Percentiles rank a stretch among this genome's conserved stretches.
These are phyloP conservation scores for Cheumatopsyche charites DNA, from an alignment of 1,140 invertebrate species.

Conservation along the genomic window DNA sequence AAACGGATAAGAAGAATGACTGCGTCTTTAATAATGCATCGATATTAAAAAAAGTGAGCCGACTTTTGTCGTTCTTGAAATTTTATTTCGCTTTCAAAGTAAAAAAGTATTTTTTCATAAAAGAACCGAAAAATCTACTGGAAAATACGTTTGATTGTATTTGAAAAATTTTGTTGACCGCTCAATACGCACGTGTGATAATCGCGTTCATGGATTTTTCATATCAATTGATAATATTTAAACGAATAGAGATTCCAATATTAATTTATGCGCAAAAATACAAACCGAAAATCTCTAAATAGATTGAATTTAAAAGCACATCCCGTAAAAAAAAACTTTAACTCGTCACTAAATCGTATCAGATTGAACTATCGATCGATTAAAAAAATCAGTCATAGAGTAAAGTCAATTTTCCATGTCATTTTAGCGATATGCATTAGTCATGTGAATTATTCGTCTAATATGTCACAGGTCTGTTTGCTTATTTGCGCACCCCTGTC, in stretches of 20 bases:
- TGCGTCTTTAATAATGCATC: slow-evolving; percentile 16
- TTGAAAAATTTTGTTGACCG: not conserved
- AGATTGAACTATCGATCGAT: no score
- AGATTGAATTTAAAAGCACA: no score
- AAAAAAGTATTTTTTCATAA: slow-evolving; percentile 9
- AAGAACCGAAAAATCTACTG: not conserved
- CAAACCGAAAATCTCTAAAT: no score
- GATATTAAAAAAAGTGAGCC: slow-evolving; percentile 10
- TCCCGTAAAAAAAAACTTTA: no score
- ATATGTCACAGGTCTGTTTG: slow-evolving; percentile 27
- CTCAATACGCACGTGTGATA: no score
- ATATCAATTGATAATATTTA: no score
- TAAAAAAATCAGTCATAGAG: no score
- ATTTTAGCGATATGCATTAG: not conserved
- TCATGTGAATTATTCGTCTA: slow-evolving; percentile 28
- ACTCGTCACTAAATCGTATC: no score
- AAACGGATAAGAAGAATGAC: slow-evolving; percentile 13
- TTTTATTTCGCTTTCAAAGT: not conserved
- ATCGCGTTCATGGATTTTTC: no score
- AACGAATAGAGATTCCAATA: no score
- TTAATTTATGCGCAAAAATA: no score
- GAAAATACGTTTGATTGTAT: not conserved
- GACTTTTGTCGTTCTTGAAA: not conserved
- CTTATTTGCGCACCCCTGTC: slow-evolving; percentile 29
- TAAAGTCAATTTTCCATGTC: not conserved